Conservation (phyloP, 2,797 vertebrate genomes). For the Myotis vivesi region DNA sequence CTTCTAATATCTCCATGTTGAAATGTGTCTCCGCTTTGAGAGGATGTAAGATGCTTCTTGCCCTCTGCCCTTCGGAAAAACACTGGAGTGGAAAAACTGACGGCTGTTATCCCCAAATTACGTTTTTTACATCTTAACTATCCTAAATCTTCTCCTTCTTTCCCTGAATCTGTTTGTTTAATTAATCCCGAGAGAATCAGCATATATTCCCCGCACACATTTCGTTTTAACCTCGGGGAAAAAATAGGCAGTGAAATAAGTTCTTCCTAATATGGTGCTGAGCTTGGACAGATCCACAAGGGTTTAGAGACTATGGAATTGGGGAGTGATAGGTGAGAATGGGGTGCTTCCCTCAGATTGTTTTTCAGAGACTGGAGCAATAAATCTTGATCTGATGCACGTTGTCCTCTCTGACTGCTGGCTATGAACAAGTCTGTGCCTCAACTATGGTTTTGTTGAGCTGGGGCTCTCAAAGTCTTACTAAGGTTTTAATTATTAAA, state of each 20-base stretch:
- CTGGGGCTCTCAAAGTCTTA: neutral
- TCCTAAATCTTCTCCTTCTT: slow-evolving; percentile 62
- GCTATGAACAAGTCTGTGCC: neutral
- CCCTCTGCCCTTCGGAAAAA: slow-evolving; percentile 82
- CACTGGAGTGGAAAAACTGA: slow-evolving; percentile 66
- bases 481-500: neutral
- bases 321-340: neutral
- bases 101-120: slow-evolving; percentile 74
- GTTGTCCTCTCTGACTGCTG: neutral
- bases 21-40: slow-evolving; percentile 82
- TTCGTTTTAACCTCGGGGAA: slow-evolving; percentile 37
- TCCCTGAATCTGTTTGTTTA: slow-evolving; percentile 64
- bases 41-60: slow-evolving; percentile 76
- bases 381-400: neutral
- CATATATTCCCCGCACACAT: slow-evolving; percentile 27
- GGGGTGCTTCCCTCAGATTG: neutral
- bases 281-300: neutral
- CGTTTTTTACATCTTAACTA: slow-evolving; percentile 58
- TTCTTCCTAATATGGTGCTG: neutral
- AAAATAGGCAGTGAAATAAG: slow-evolving; percentile 5
- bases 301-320: neutral
- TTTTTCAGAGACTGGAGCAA: neutral
- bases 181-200: slow-evolving; percentile 73
- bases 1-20: slow-evolving; percentile 81
- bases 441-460: neutral